Evolutionary conservation across 2,797 vertebrate genomes (phyloP), one percentile per base, ranked within the genome.

Genomic region (Pangasius djambal): DNA sequence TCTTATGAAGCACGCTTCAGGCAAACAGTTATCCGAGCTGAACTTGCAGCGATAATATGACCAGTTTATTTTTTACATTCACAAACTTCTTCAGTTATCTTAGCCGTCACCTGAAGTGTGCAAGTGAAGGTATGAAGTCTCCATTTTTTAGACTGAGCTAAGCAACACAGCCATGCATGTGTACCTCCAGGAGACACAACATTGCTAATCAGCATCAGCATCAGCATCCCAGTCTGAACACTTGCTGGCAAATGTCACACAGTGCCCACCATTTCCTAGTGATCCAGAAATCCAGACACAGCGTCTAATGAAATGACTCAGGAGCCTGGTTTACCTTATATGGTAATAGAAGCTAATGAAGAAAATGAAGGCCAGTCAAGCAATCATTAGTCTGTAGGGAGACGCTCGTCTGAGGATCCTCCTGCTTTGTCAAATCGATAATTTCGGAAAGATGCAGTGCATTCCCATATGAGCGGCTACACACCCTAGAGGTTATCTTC

Each of bases 401-500:
- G 59, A 84, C 25, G n/a, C 70, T 74, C 28, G 40, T 75, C 69
- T 88, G 34, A 88, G 16, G 52, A 88, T 85, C 72, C 84, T 89
- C 55, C 78, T 7, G 69, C 52, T 83, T 89, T 37, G 55, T 85
- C 59, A 72, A 63, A 65, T 87, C 40, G 61, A 87, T 89, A 69
- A 40, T 74, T 63, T 44, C 9, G 31, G 48, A 77, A 78, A 88
- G 83, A 87, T 44, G 83, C 83, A 81, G 57, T 20, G 57, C 52
- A 0, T 82, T 83, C 88, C 90, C 88, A 69, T 67, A 72, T 67
- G 86, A 86, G 52, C 69, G 61, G 5, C 75, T 57, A 18, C 87
- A 20, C 83, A 18, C 82, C 72, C 88, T 44, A 40, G 89, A 87
- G 89, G 85, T 61, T 50, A 78, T 84, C 40, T 48, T 61, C 34